Base-by-base conservation (phyloP, 2,113 vertebrate species). In the Anas platyrhynchos region DNA sequence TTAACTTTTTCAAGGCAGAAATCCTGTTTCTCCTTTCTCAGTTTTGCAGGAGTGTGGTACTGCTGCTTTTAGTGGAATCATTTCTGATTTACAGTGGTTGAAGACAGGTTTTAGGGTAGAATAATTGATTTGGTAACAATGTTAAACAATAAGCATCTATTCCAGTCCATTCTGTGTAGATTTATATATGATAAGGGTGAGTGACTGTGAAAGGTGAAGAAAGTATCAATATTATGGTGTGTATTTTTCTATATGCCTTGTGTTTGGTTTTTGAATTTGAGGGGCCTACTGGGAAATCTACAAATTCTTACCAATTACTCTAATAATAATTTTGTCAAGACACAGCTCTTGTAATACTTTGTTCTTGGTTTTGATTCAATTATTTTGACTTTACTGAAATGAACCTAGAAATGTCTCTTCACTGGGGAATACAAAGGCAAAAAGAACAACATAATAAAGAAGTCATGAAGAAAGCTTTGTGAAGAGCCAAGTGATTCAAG, bases 331-430 rank as follows among this genome's bases (percentile, higher is more conserved):
- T 97, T 96, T 4, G 0, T 94, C 93, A 83, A 84, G 96, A 85
- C 54, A 54, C 62, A 76, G 78, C 67, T 74, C 83, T 92, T 86
- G 87, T 90, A 91, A 75, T 91, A 67, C 73, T 97, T 88, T 61
- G 31, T 89, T 94, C 94, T 94, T 67, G 81, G 55, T 86, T 98
- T 96, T 97, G 85, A 97, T 96, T 93, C 86, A 94, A 94, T 97
- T 97, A 97, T 98, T 98, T 97, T 98, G 97, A 97, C 91, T 32
- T 97, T 88, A 94, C 94, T 96, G 92, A 97, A 97, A 95, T 95
- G 91, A 97, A 93, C 93, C 89, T 93, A 87, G 93, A 98, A 96
- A 96, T 96, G 93, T 88, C 88, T 96, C 71, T 88, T 36, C 83
- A 13, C 84, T 73, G 52, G 95, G 95, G 91, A 94, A 94, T 89